Conservation (phyloP, 2,888 invertebrate genomes). For the Acanthosepion lycidas region DNA sequence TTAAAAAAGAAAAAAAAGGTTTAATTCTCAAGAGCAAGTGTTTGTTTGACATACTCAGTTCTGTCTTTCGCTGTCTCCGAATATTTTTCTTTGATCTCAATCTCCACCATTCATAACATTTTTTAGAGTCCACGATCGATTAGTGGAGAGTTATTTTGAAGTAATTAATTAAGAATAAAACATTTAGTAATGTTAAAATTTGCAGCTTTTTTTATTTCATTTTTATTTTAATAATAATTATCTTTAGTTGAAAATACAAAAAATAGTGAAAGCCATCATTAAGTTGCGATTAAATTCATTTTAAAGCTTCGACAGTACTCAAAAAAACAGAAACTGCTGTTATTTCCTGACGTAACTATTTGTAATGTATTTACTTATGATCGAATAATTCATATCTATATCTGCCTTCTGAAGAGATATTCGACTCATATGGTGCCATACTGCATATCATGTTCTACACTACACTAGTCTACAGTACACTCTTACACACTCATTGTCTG, state of each 20-base stretch:
- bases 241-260: not conserved
- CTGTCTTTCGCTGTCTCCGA: not conserved
- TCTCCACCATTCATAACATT: not conserved
- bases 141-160: not conserved
- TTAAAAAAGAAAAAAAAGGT: not conserved
- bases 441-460: no score
- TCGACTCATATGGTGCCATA: no score
- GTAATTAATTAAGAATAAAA: not conserved
- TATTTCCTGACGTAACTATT: not conserved
- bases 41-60: not conserved
- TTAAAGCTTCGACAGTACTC: no score
- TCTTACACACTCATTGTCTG: not conserved
- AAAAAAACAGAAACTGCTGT: not conserved
- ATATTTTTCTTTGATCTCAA: not conserved
- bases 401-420: no score
- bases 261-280: not conserved
- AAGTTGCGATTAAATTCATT: no score
- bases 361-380: not conserved
- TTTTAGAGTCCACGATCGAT: not conserved
- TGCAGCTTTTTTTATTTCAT: not conserved
- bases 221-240: not conserved
- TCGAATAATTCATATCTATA: no score
- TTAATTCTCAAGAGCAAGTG: not conserved
- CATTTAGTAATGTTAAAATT: not conserved
- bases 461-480: no score